phyloP scores from a whole-genome alignment of 35 echinoderm and acorn worm genomes.

The Ophioderma brevispina region DNA sequence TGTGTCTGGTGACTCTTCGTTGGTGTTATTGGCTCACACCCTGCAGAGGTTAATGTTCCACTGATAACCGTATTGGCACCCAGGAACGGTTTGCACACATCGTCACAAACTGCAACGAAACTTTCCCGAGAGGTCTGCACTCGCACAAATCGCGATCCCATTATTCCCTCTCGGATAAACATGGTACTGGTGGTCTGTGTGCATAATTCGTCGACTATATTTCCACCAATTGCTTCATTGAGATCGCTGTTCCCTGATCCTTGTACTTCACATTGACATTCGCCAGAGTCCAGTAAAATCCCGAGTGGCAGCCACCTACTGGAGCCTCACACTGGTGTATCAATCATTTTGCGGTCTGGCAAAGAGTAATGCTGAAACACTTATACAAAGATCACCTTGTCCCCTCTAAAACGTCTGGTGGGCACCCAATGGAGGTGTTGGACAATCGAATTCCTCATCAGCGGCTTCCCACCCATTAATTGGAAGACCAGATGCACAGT shows the following conservation, averaged over 20 bases:
- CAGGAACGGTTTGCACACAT: background rate
- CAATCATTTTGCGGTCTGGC: background rate
- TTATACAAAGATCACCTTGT: background rate
- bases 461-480: too few species aligned
- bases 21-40: background rate
- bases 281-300: background rate
- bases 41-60: background rate
- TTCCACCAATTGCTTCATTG: background rate
- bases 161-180: background rate
- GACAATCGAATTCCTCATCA: too few species aligned
- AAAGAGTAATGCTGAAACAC: background rate
- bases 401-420: too few species aligned
- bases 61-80: background rate
- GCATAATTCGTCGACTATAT: background rate
- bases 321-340: background rate
- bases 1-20: background rate
- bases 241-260: background rate
- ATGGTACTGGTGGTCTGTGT: background rate
- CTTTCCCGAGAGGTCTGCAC: background rate
- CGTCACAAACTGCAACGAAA: background rate
- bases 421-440: too few species aligned
- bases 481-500: too few species aligned
- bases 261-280: background rate
- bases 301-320: background rate
- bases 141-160: constrained; percentile 4